Conservation (phyloP, 2,797 vertebrate genomes). For the Hippoglossus hippoglossus region DNA sequence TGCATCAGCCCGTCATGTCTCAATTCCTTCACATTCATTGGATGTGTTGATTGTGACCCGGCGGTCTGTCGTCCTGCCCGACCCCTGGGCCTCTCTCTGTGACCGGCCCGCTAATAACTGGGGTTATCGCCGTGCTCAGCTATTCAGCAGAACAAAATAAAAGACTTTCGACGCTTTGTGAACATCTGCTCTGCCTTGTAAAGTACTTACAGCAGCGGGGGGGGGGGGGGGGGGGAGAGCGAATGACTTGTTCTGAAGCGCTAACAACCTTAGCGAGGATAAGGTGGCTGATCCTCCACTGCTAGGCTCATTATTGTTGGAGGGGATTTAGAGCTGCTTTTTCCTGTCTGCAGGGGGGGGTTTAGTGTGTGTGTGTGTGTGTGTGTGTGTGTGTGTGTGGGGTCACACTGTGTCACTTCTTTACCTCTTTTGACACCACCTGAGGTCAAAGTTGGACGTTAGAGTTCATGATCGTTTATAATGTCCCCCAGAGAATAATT, state of each 20-base stretch:
- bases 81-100: too few species aligned
- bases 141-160: slow-evolving; percentile 10
- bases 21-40: too few species aligned
- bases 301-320: slow-evolving; percentile 80
- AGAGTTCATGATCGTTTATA: too few species aligned
- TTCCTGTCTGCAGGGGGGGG: slow-evolving; percentile 60
- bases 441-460: too few species aligned
- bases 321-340: slow-evolving; percentile 76
- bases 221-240: not conserved
- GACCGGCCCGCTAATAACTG: slow-evolving; percentile 50
- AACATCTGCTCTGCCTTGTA: slow-evolving; percentile 63
- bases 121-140: slow-evolving; percentile 46
- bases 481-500: too few species aligned
- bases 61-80: too few species aligned
- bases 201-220: too few species aligned
- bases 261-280: slow-evolving; percentile 82
- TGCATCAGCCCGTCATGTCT: too few species aligned
- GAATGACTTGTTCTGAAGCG: slow-evolving; percentile 67
- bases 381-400: too few species aligned
- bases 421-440: too few species aligned
- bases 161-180: slow-evolving; percentile 54
- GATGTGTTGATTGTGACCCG: too few species aligned
- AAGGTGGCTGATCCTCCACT: slow-evolving; percentile 77
- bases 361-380: not conserved
- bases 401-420: not conserved